Conservation (phyloP, 2,888 invertebrate species). For the Bombylius discolor region DNA sequence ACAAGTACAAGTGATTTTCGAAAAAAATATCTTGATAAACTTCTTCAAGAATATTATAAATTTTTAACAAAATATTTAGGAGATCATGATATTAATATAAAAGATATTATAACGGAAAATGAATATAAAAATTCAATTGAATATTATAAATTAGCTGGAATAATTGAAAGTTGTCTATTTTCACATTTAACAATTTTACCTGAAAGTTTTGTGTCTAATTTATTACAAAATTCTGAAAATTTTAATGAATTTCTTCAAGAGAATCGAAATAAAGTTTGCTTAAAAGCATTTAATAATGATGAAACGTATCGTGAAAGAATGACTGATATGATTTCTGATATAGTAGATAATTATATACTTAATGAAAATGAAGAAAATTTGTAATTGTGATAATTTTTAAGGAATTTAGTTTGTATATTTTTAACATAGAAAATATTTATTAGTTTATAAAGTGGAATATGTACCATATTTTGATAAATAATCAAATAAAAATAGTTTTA, state of each 20-base stretch:
- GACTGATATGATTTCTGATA: conserved; percentile 43
- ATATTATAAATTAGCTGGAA: conserved; percentile 41
- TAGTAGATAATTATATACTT: conserved; percentile 38
- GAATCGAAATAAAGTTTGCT: conserved; percentile 42
- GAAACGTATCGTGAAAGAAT: conserved; percentile 39
- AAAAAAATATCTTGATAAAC: conserved; percentile 32
- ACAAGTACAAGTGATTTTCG: conserved; percentile 38
- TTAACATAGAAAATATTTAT: too few species aligned
- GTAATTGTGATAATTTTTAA: too few species aligned
- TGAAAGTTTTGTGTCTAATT: conserved; percentile 36
- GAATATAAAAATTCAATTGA: conserved; percentile 33
- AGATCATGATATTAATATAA: conserved; percentile 32
- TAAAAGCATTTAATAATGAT: conserved; percentile 41
- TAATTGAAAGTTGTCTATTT: conserved; percentile 43
- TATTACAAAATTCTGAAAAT: conserved; percentile 38
- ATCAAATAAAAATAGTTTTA: too few species aligned
- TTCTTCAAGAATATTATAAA: conserved; percentile 45
- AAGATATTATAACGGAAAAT: conserved; percentile 33
- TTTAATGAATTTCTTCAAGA: conserved; percentile 43
- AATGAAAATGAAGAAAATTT: background rate
- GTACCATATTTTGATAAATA: too few species aligned
- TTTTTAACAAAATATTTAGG: conserved; percentile 37
- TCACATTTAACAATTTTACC: conserved; percentile 43
- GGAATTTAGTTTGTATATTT: too few species aligned
- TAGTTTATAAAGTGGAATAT: too few species aligned